These are phyloP conservation scores for Diarsia rubi DNA, from an alignment of 2,888 invertebrate species.

Conservation along the genomic window DNA sequence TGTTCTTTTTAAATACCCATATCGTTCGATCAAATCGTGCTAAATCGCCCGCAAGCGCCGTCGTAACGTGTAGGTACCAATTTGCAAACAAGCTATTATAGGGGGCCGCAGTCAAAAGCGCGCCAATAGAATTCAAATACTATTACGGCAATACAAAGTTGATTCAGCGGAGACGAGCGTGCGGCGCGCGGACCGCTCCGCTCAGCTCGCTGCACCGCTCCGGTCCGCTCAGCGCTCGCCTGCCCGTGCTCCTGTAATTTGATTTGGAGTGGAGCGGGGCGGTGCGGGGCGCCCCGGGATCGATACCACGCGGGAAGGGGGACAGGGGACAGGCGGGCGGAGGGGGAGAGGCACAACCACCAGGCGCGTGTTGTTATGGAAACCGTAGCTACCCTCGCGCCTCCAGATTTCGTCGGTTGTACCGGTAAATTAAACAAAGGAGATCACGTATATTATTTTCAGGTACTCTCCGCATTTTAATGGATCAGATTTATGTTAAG, in stretches of 20 bases:
- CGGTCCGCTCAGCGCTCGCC: conserved; percentile 66
- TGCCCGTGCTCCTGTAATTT: conserved; percentile 87
- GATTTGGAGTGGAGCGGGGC: conserved; percentile 88
- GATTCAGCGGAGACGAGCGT: conserved; percentile 79
- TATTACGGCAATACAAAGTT: conserved; percentile 89
- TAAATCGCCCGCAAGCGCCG: conserved; percentile 70
- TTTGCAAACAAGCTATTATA: conserved; percentile 85
- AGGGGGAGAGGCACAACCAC: conserved; percentile 75
- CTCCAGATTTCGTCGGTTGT: conserved; percentile 89
- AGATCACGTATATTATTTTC: conserved; percentile 84
- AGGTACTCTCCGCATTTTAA: conserved; percentile 55
- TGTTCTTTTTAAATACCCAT: conserved; percentile 51
- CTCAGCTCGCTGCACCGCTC: conserved; percentile 42
- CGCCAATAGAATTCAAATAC: conserved; percentile 90
- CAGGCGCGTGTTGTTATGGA: conserved; percentile 89
- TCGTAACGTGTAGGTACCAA: conserved; percentile 78
- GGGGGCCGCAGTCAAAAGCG: conserved; percentile 84
- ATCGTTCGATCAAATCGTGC: conserved; percentile 66
- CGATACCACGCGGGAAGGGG: conserved; percentile 67
- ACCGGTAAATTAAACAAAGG: conserved; percentile 89
- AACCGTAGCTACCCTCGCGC: conserved; percentile 88
- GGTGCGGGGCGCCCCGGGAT: conserved; percentile 69
- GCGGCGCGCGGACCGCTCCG: conserved; percentile 39
- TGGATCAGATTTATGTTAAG: conserved; percentile 55
- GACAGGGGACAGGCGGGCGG: conserved; percentile 64